phyloP scores from a whole-genome alignment of 2,797 vertebrate species.

The Pangasius djambal region DNA sequence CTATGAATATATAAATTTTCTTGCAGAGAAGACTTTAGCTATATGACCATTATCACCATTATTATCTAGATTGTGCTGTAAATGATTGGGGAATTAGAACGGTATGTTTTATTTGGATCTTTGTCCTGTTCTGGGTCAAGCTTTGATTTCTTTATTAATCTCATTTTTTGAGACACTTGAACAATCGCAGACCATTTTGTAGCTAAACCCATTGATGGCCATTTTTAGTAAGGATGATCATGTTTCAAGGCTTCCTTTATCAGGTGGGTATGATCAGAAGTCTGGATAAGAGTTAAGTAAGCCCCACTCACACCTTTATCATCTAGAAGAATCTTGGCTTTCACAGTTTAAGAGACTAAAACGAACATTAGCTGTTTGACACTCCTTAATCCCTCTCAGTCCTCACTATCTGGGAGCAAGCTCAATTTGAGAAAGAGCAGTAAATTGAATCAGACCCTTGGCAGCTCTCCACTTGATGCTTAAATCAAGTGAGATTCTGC shows the following conservation, averaged over 20 bases:
- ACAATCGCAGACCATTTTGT: not conserved
- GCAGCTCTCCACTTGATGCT: not conserved
- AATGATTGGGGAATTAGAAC: not conserved
- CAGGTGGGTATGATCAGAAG: not conserved
- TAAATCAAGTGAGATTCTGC: constrained; percentile 22
- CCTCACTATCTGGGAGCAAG: constrained; percentile 23
- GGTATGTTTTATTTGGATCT: not conserved
- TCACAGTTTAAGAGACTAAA: not conserved
- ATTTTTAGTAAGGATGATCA: not conserved
- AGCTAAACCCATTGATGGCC: not conserved
- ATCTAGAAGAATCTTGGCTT: not conserved
- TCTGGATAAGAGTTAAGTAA: constrained; percentile 10
- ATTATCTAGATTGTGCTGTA: constrained; percentile 1
- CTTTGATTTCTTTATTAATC: not conserved
- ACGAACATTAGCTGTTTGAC: not conserved
- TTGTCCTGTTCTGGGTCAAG: not conserved
- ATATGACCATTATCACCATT: constrained; percentile 23
- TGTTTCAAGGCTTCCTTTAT: not conserved
- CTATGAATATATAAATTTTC: not conserved
- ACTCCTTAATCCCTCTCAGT: constrained; percentile 31
- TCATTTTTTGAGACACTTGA: not conserved
- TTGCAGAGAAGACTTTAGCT: constrained; percentile 18
- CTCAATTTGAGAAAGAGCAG: constrained; percentile 21
- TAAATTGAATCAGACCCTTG: constrained; percentile 20
- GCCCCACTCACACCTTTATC: not conserved